Evolutionary conservation across 2,113 vertebrate genomes (phyloP).

Genomic region (Myanophis thanlyinensis): DNA sequence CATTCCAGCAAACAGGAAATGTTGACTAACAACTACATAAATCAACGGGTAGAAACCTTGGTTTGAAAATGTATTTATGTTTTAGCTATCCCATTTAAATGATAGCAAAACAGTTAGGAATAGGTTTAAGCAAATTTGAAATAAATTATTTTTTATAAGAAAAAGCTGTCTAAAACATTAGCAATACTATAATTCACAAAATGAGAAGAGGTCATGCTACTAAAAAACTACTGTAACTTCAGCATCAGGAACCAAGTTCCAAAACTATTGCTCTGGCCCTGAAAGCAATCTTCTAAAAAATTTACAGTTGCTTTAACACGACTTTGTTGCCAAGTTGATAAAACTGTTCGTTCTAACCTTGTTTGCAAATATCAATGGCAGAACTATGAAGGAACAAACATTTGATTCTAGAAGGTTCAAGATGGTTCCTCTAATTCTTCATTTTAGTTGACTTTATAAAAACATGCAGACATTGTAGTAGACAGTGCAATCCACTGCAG

Average conservation of each 20-base stretch:
- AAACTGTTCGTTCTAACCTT: neutral
- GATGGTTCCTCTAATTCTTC: conserved; percentile 23
- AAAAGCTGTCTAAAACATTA: neutral
- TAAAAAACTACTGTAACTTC: neutral
- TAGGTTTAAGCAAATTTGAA: conserved; percentile 9
- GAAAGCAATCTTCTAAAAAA: neutral
- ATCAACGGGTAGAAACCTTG: neutral
- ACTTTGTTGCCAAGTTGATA: neutral
- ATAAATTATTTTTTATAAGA: neutral
- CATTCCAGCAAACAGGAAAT: neutral
- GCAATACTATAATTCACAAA: neutral
- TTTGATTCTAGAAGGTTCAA: neutral
- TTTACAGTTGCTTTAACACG: neutral
- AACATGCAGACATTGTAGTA: neutral
- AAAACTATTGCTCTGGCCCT: neutral
- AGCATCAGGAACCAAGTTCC: neutral
- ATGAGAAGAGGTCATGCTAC: neutral
- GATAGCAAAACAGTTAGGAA: conserved; percentile 3
- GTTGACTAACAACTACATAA: neutral
- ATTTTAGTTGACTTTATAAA: neutral
- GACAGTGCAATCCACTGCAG: neutral
- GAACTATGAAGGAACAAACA: neutral
- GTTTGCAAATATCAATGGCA: neutral
- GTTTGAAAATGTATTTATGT: neutral
- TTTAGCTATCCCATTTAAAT: conserved; percentile 15